Evolutionary conservation across 1,140 invertebrate genomes (phyloP), one percentile per base, ranked within the genome.

Genomic region (Phymastichus coffea): DNA sequence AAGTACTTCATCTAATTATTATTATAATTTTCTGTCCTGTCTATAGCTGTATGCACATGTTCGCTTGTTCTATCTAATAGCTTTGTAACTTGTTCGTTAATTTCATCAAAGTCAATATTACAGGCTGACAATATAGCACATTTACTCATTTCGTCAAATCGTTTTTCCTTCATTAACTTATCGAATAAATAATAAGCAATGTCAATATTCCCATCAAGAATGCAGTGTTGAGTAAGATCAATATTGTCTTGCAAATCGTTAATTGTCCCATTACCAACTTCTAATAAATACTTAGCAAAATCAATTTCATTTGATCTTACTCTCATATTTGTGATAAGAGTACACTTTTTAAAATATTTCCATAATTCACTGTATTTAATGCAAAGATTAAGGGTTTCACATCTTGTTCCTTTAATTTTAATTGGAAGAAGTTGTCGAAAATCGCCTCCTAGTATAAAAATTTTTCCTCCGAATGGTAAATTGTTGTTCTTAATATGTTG

Each of bases 351-450:
- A 28, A 63, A 53, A 58, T 58, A 15, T 43, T 51, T 47, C 53
- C 60, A 62, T 20, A 51, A 28, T 14, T 40, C 15, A 43, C 66
- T 53, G 20, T 61, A 40, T 61, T 61, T 59, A 28, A 62, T 65
- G 35, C 33, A 52, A 48, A 63, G 56, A 62, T 63, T 55, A 49
- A 62, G 14, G 41, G 64, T 57, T 64, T 70, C 66, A 63, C 26
- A 52, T 43, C 44, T 48, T 9, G 64, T 65, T 57, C 33, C 63
- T 43, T 56, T 17, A 15, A 55, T 15, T 48, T 60, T 58, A 4
- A 70, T 53, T 15, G 68, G 66, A 19, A 69, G 37, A 20, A 66
- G 20, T 63, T 72, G 61, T 15, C 66, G 40, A 64, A 64, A 68
- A 62, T 71, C 63, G n/a, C 69, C 67, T 1, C 57, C 65, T 22